Evolutionary conservation across 2,113 vertebrate genomes (phyloP), one percentile per base, ranked within the genome.

Genomic region (Gnathonemus longibarbis): DNA sequence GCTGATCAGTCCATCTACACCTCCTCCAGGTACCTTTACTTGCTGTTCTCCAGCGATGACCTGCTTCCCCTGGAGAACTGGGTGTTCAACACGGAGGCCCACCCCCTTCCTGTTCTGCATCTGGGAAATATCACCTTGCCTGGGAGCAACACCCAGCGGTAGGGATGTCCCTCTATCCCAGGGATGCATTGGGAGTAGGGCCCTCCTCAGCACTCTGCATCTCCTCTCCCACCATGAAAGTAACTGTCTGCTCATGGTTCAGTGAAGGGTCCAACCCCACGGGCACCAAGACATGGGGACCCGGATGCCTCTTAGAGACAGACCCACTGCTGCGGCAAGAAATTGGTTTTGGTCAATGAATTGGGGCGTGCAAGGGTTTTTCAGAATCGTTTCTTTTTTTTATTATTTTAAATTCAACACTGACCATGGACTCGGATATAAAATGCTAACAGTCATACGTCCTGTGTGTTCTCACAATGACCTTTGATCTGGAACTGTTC

Each of bases 401-500:
- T 52, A 3, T 80, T 27, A 13, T 88, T n/a, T 88, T 89, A 0
- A 11, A 21, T 77, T 84, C 74, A 53, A 19, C 49, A 2, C 31
- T 88, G 85, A 27, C 74, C 27, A 31, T 24, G 77, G 88, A 8
- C 24, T 90, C 87, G 3, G 39, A 24, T 13, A 24, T 27, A 83
- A 80, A 58, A 45, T 70, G 52, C 53, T 89, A 83, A 46, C 53
- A 35, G 17, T 91, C 19, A 53, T 84, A 77, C 91, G 89, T 91
- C 90, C 92, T 91, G 91, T 93, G 91, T 92, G 88, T 84, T 77
- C 56, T 88, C 77, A 86, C 92, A 90, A 89, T 88, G 89, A 93
- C 92, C 91, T 93, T 91, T 87, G 89, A 92, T 92, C 91, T 91
- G 90, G 89, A 94, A 90, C 91, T 92, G 80, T 91, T 89, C 84